Evolutionary conservation across 2,888 invertebrate species (phyloP).

Genomic region (Gibbula magus): DNA sequence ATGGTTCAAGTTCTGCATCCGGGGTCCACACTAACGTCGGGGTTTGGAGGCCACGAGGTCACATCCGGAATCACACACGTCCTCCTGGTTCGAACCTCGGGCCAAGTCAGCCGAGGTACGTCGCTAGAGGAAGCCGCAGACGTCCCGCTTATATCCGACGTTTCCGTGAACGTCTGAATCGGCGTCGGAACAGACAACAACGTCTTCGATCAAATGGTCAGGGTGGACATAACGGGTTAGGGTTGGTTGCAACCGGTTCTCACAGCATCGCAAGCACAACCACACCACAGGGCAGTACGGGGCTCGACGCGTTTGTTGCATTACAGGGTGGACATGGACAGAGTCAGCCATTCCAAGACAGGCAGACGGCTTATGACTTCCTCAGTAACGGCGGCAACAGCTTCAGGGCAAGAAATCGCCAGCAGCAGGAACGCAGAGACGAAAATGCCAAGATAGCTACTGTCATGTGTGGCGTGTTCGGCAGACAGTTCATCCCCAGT

Average conservation of each 20-base stretch:
- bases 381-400: slow-evolving; percentile 20
- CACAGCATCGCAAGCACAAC: not conserved
- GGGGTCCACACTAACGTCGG: not conserved
- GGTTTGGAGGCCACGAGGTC: not conserved
- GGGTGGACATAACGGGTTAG: not conserved
- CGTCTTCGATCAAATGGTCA: not conserved
- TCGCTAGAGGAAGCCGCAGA: not conserved
- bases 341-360: slow-evolving; percentile 31
- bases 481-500: slow-evolving; percentile 39
- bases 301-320: not conserved
- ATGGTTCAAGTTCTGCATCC: not conserved
- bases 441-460: slow-evolving; percentile 33
- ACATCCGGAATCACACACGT: not conserved
- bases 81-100: not conserved
- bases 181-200: not conserved
- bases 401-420: slow-evolving; percentile 1
- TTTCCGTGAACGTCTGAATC: not conserved
- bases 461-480: slow-evolving; percentile 38
- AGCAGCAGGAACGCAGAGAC: slow-evolving; percentile 27
- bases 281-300: not conserved
- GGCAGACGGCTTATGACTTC: slow-evolving; percentile 40
- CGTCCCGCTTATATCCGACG: not conserved
- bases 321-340: not conserved
- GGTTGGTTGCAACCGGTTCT: not conserved
- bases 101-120: not conserved